Evolutionary conservation across 2,113 vertebrate species (phyloP).

Genomic region (Mesembrinibis cayennensis): DNA sequence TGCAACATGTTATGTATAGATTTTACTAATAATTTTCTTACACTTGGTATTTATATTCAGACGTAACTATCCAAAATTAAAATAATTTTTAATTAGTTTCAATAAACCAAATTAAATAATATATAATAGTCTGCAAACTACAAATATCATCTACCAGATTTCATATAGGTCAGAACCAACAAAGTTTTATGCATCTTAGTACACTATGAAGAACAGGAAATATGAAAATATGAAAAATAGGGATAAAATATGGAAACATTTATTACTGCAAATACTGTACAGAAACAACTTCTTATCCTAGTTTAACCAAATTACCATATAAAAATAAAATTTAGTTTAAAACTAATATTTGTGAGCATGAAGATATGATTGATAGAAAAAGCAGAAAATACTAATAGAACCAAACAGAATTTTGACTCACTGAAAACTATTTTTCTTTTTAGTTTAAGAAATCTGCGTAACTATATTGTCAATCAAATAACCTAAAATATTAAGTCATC

Average conservation of each 20-base stretch:
- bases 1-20: not conserved
- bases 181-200: not conserved
- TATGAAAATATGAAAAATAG: not conserved
- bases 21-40: not conserved
- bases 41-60: not conserved
- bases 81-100: not conserved
- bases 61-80: not conserved
- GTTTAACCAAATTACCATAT: not conserved
- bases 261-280: not conserved
- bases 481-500: slow-evolving; percentile 98
- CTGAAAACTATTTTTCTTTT: slow-evolving; percentile 12
- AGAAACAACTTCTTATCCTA: not conserved
- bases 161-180: not conserved
- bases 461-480: slow-evolving; percentile 87
- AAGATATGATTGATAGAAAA: not conserved
- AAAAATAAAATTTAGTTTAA: not conserved
- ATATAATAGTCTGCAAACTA: not conserved
- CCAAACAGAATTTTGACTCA: not conserved
- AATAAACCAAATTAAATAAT: not conserved
- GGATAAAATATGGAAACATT: not conserved
- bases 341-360: not conserved
- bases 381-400: not conserved
- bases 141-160: not conserved
- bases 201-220: not conserved
- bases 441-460: slow-evolving; percentile 73